These are phyloP conservation scores for Chalcis sispes DNA, from an alignment of 2,888 invertebrate species.

Conservation along the genomic window DNA sequence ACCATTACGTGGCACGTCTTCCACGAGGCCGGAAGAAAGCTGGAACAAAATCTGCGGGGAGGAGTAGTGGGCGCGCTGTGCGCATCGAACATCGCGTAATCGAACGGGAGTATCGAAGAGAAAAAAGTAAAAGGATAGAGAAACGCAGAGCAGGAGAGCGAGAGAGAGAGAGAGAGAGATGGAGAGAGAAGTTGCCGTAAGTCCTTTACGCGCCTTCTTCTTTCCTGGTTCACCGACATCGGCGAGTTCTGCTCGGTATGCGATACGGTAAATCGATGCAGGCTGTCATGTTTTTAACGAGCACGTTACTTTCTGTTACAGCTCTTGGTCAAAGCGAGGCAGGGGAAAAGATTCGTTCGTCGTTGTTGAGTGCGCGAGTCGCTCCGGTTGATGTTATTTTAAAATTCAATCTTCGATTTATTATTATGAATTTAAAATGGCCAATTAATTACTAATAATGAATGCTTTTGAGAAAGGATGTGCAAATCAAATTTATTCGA, in stretches of 20 bases:
- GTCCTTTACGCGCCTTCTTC: constrained; percentile 1
- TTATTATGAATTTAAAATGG: too few species aligned
- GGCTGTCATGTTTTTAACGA: constrained; percentile 38
- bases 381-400: too few species aligned
- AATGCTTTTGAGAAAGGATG: too few species aligned
- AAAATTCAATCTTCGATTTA: too few species aligned
- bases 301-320: constrained; percentile 22
- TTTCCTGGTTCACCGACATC: constrained; percentile 50
- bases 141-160: not conserved
- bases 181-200: not conserved
- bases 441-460: too few species aligned
- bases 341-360: not conserved
- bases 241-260: not conserved
- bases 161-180: not conserved
- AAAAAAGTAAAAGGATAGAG: constrained; percentile 12
- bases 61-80: not conserved
- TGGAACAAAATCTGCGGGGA: constrained; percentile 12
- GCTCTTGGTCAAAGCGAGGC: not conserved
- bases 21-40: too few species aligned
- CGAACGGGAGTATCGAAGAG: not conserved
- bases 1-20: too few species aligned
- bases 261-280: constrained; percentile 28
- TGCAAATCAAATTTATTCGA: too few species aligned
- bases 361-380: too few species aligned
- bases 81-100: not conserved